Percentiles rank a stretch among this genome's conserved stretches.
Evolutionary conservation across 2,797 vertebrate genomes (phyloP).

Genomic region (Miichthys miiuy): DNA sequence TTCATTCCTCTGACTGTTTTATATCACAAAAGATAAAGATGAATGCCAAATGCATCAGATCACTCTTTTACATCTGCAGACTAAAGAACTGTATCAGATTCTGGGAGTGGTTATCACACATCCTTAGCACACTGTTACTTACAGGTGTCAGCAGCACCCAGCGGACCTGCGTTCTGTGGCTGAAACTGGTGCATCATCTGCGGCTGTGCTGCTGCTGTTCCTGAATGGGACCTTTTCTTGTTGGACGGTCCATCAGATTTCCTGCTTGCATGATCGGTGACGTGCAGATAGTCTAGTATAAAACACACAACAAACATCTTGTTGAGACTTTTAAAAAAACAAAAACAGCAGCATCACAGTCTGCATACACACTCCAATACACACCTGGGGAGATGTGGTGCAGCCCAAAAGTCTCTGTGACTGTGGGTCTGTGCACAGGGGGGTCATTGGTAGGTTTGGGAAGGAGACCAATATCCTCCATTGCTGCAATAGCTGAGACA

Average conservation of each 20-base stretch:
- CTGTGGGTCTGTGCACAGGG: slow-evolving; percentile 35
- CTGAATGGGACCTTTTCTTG: slow-evolving; percentile 23
- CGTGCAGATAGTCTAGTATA: slow-evolving; percentile 28
- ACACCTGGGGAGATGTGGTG: slow-evolving; percentile 47
- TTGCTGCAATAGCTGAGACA: slow-evolving; percentile 62
- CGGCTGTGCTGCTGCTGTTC: neutral
- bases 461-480: slow-evolving; percentile 64
- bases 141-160: slow-evolving; percentile 10
- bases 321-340: neutral
- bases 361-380: slow-evolving; percentile 12
- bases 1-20: neutral
- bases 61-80: neutral
- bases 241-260: slow-evolving; percentile 33
- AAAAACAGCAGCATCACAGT: neutral
- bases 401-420: slow-evolving; percentile 27
- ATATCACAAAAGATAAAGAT: neutral
- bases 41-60: neutral
- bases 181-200: slow-evolving; percentile 26
- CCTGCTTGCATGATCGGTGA: slow-evolving; percentile 23
- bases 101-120: neutral
- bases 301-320: neutral
- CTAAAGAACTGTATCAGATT: neutral
- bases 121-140: slow-evolving; percentile 4
- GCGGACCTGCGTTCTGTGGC: neutral
- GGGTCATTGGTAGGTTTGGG: slow-evolving; percentile 44